These are phyloP conservation scores for Natrix natrix DNA, from an alignment of 2,797 vertebrate species.

Conservation along the genomic window DNA sequence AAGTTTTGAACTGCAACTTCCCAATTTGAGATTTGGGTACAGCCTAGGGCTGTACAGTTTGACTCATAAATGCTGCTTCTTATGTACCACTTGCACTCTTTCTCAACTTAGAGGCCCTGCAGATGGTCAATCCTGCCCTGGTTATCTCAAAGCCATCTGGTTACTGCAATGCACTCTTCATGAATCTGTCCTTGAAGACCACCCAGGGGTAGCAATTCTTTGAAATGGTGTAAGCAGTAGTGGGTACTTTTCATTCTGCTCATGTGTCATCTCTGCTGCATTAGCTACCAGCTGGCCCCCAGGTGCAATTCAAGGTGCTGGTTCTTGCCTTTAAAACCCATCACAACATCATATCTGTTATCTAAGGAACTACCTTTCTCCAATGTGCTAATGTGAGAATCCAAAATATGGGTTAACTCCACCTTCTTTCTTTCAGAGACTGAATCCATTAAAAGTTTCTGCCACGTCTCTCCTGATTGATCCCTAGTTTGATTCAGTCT, in stretches of 20 bases:
- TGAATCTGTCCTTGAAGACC: neutral
- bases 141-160: neutral
- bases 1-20: neutral
- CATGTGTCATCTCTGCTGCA: neutral
- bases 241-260: neutral
- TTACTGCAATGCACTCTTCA: neutral
- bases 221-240: neutral
- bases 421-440: too few species aligned
- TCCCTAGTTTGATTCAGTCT: too few species aligned
- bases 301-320: neutral
- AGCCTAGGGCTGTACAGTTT: neutral
- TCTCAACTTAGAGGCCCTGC: neutral
- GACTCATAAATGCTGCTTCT: neutral
- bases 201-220: neutral
- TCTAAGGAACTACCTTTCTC: neutral
- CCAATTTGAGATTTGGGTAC: neutral
- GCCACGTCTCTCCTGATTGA: too few species aligned
- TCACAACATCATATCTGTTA: neutral
- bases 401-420: too few species aligned
- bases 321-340: neutral
- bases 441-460: too few species aligned
- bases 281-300: neutral
- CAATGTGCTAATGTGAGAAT: too few species aligned
- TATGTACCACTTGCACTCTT: neutral
- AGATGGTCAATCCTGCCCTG: neutral